Evolutionary conservation across 2,888 invertebrate species (phyloP), one percentile per base, ranked within the genome.

Genomic region (Kuschelorhynchus macadamiae): DNA sequence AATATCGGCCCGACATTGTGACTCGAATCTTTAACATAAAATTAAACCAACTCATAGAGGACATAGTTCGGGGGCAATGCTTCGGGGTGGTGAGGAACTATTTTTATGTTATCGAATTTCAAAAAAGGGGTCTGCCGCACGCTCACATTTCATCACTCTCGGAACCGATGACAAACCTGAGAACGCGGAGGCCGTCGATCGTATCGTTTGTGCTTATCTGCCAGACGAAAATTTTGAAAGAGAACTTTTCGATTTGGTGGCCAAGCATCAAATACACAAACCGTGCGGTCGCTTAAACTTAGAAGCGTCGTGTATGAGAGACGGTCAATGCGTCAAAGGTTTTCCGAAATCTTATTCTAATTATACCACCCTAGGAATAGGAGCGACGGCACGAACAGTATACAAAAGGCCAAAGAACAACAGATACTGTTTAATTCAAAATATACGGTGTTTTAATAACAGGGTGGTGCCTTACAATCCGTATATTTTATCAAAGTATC

Each of bases 51-150:
- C 11, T 36, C 36, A n/a, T 12, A 3, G 36, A n/a, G 7, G 36
- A 36, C 2, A 12, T 12, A 2, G 36, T 36, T 3, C 4, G 12
- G 4, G 36, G 11, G 4, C 36, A 36, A 11, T 8, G 4, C 2
- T 36, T 36, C 36, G 36, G 36, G 2, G 30, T 60, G 3, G 32
- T n/a, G n/a, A n/a, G n/a, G n/a, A n/a, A 50, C 36, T 70, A 42
- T 18, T 25, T 50, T 8, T 70, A 70, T 18, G 53, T 47, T 9
- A 47, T 70, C 9, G 59, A 67, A 52, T 67, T 70, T 25, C 60
- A 65, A 49, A 69, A 69, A 39, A n/a, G 63, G 4, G 59, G 63
- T 9, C 18, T 50, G 12, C 56, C 70, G 1, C 70, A 70, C 30
- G 44, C 44, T 2, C 61, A 70, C 41, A 53, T 61, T 9, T 11